Percentiles rank a stretch among this genome's conserved stretches.
Evolutionary conservation across 1,140 invertebrate genomes (phyloP).

Genomic region (Drosophila parvula): DNA sequence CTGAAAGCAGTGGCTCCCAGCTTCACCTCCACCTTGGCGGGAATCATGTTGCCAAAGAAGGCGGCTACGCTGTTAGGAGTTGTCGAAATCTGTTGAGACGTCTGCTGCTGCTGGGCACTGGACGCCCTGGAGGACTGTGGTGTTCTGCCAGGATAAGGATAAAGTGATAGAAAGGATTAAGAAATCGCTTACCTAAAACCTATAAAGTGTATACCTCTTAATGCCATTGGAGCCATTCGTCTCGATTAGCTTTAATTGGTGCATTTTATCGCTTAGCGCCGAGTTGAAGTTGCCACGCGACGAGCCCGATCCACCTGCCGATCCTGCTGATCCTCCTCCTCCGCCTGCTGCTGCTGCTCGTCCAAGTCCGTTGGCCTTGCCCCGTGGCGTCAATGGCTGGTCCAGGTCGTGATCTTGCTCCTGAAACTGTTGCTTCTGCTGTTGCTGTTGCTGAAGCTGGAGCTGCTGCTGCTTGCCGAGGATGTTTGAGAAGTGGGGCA

Average conservation of each 20-base stretch:
- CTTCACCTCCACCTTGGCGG: slow-evolving; percentile 80
- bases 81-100: slow-evolving; percentile 50
- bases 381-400: slow-evolving; percentile 37
- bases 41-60: slow-evolving; percentile 83
- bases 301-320: slow-evolving; percentile 6
- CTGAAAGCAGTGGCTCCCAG: slow-evolving; percentile 53
- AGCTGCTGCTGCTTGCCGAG: slow-evolving; percentile 67
- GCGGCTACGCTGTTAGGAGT: slow-evolving; percentile 72
- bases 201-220: slow-evolving; percentile 27
- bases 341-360: slow-evolving; percentile 1
- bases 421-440: slow-evolving; percentile 41
- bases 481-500: slow-evolving; percentile 76
- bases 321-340: background rate
- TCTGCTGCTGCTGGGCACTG: slow-evolving; percentile 54
- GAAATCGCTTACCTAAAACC: background rate
- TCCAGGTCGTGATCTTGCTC: slow-evolving; percentile 41
- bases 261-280: slow-evolving; percentile 66
- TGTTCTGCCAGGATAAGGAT: slow-evolving; percentile 37
- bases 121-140: slow-evolving; percentile 61
- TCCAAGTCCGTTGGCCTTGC: slow-evolving; percentile 35
- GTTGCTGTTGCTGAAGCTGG: slow-evolving; percentile 56
- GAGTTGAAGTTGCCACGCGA: slow-evolving; percentile 35
- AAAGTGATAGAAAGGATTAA: background rate
- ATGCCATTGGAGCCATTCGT: slow-evolving; percentile 50
- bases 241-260: slow-evolving; percentile 61